These are phyloP conservation scores for Drosophila rhopaloa DNA, from an alignment of 1,140 invertebrate genomes.

Conservation along the genomic window DNA sequence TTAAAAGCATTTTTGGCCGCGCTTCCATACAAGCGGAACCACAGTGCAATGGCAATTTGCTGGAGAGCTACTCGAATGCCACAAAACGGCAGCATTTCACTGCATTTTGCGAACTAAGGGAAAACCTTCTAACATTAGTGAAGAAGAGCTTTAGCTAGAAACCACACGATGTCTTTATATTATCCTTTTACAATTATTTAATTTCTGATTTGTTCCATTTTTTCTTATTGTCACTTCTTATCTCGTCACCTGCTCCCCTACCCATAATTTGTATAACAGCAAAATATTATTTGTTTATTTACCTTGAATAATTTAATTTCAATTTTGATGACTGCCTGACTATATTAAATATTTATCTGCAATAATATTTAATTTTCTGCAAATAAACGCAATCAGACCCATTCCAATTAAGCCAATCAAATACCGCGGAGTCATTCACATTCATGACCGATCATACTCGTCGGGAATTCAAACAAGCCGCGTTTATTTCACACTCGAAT, in stretches of 20 bases:
- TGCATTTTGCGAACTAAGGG: neutral
- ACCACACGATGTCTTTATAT: too few species aligned
- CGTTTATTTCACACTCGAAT: slow-evolving; percentile 50
- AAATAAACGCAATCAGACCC: neutral
- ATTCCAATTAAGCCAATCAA: slow-evolving; percentile 4
- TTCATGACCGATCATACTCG: slow-evolving; percentile 17
- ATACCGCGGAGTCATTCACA: slow-evolving; percentile 7
- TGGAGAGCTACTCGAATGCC: slow-evolving; percentile 17
- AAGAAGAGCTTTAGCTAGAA: too few species aligned
- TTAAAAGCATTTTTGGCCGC: too few species aligned
- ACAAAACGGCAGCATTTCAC: neutral
- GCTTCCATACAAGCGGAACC: too few species aligned
- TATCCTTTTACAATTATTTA: too few species aligned
- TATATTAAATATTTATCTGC: neutral
- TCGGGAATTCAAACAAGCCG: slow-evolving; percentile 16
- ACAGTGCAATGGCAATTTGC: slow-evolving; percentile 43
- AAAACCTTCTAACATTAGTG: neutral
- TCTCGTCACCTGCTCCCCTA: too few species aligned
- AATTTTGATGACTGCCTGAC: neutral
- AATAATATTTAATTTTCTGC: slow-evolving; percentile 28
- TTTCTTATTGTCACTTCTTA: too few species aligned
- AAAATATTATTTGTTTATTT: neutral
- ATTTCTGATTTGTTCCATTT: too few species aligned
- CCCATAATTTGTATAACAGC: neutral
- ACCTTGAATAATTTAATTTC: slow-evolving; percentile 2